A percentile compares a stretch with the other conserved stretches of the same genome.
These are phyloP conservation scores for Recurvirostra avosetta DNA, from an alignment of 2,113 vertebrate genomes.

Conservation along the genomic window DNA sequence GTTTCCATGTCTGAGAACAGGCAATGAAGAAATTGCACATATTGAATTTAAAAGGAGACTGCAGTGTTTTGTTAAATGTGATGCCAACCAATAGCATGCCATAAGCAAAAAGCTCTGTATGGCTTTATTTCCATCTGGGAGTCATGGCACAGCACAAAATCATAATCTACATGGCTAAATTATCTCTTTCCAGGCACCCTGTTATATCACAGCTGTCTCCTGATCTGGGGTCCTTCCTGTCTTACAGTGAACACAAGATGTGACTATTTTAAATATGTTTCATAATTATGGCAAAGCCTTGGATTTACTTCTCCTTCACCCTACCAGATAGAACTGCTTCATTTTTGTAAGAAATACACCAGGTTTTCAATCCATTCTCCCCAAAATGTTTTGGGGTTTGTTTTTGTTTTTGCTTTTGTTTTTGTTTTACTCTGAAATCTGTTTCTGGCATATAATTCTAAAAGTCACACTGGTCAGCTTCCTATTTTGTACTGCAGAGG, in stretches of 20 bases:
- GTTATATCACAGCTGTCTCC: neutral
- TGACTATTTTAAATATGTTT: neutral
- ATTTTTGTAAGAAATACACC: neutral
- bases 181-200: neutral
- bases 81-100: neutral
- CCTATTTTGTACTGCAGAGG: neutral
- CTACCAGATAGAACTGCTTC: neutral
- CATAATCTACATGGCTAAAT: neutral
- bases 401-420: too few species aligned
- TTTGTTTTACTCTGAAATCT: neutral
- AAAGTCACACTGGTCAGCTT: neutral
- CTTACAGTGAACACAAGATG: neutral
- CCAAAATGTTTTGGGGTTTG: neutral
- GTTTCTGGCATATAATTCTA: neutral
- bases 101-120: neutral
- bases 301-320: neutral
- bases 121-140: neutral
- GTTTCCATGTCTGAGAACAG: neutral
- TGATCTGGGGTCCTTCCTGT: neutral
- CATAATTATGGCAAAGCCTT: neutral
- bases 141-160: neutral
- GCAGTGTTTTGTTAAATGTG: neutral
- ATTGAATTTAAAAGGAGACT: neutral
- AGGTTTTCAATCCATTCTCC: neutral
- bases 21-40: neutral